Evolutionary conservation across 2,888 invertebrate genomes (phyloP).

Genomic region (Argyresthia albistria): DNA sequence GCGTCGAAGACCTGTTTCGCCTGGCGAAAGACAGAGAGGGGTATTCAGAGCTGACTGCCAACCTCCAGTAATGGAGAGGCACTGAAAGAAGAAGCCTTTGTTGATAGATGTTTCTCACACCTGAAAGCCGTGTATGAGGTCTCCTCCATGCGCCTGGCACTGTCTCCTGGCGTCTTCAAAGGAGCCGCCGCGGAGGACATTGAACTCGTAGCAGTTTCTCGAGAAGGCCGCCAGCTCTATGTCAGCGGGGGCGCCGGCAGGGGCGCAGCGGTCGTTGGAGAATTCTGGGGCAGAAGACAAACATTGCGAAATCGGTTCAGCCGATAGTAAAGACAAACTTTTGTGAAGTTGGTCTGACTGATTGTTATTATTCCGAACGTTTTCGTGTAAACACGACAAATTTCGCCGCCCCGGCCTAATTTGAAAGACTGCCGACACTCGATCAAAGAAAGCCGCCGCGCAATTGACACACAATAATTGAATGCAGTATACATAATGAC

Average conservation of each 20-base stretch:
- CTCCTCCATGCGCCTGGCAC: constrained; percentile 82
- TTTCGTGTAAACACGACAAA: no score
- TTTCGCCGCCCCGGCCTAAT: no score
- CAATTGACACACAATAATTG: no score
- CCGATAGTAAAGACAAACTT: not conserved
- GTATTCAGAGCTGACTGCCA: no score
- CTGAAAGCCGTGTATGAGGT: constrained; percentile 79
- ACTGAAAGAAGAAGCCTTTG: no score
- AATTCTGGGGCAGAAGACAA: constrained; percentile 74
- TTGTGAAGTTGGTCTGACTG: not conserved
- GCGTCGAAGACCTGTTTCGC: no score
- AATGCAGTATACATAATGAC: no score
- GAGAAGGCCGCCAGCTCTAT: constrained; percentile 87
- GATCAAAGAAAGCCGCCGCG: no score
- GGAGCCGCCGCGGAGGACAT: constrained; percentile 84
- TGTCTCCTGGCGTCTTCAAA: constrained; percentile 86
- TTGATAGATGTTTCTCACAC: constrained; percentile 38
- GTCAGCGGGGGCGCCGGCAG: constrained; percentile 81
- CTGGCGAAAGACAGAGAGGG: no score
- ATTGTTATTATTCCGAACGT: no score
- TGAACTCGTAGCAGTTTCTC: constrained; percentile 91
- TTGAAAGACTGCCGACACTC: no score
- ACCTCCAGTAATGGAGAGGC: no score
- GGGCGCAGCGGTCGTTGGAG: constrained; percentile 87
- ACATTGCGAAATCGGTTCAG: not conserved